Percentiles rank a stretch among this genome's conserved stretches.
These are phyloP conservation scores for Pseudochromis fuscus DNA, from an alignment of 2,797 vertebrate genomes.

Conservation along the genomic window DNA sequence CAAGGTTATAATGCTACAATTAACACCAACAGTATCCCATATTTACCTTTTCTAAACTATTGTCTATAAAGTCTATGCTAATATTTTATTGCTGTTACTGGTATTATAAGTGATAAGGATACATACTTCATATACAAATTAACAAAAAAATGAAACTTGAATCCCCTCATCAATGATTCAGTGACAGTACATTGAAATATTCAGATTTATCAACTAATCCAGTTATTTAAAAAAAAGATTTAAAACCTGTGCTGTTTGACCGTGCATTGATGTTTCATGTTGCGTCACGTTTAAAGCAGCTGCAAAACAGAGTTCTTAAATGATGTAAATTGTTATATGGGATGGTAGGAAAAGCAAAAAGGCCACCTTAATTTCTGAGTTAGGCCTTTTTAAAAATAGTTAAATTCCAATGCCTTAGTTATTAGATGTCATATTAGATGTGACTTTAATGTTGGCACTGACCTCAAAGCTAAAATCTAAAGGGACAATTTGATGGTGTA, in stretches of 20 bases:
- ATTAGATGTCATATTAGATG: too few relatives aligned
- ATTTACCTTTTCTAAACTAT: not conserved
- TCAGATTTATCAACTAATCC: not conserved
- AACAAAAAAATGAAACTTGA: not conserved
- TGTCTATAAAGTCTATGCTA: not conserved
- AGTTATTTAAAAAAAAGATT: slow-evolving; percentile 11
- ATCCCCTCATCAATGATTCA: not conserved
- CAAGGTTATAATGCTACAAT: not conserved
- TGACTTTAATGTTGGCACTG: too few relatives aligned
- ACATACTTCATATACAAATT: not conserved
- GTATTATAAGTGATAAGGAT: not conserved
- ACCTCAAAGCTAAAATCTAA: too few relatives aligned
- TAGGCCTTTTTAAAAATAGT: too few relatives aligned
- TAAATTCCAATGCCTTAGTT: too few relatives aligned
- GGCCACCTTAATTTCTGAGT: too few relatives aligned
- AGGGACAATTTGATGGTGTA: too few relatives aligned
- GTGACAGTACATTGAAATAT: not conserved
- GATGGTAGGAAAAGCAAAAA: too few relatives aligned
- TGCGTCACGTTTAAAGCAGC: too few relatives aligned
- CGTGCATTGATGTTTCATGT: slow-evolving; percentile 7
- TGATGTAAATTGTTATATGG: too few relatives aligned
- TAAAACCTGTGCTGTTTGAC: not conserved
- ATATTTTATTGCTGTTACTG: slow-evolving; percentile 24
- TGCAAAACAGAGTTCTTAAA: too few relatives aligned
- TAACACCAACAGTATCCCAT: not conserved